phyloP scores from a whole-genome alignment of 92 coral and sea anemone species.

The Parazoanthus swiftii region DNA sequence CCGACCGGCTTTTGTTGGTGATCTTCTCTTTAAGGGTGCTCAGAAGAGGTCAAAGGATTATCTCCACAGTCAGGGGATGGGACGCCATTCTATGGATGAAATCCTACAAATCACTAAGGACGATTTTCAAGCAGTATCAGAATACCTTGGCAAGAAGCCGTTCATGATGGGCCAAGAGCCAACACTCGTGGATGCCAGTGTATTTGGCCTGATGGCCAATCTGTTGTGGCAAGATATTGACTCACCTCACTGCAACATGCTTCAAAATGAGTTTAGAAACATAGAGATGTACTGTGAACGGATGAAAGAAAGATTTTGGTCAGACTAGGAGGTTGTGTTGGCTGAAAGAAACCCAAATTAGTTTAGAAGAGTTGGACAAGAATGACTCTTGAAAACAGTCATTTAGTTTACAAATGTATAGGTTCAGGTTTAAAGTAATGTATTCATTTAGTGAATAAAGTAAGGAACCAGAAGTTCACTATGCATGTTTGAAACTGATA shows the following conservation, averaged over 20 bases:
- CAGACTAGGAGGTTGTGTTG: slow-evolving; percentile 63
- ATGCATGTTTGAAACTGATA: no score
- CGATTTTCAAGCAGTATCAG: slow-evolving; percentile 62
- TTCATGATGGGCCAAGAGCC: slow-evolving; percentile 69
- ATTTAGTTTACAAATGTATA: neutral
- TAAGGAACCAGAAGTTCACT: no score
- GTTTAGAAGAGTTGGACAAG: neutral
- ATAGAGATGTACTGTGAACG: slow-evolving; percentile 55
- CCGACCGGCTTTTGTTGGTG: slow-evolving; percentile 47
- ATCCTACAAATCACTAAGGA: slow-evolving; percentile 53
- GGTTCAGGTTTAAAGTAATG: no score
- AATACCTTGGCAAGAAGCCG: slow-evolving; percentile 45
- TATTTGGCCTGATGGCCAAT: slow-evolving; percentile 66
- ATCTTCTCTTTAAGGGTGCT: slow-evolving; percentile 22
- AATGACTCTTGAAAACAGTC: neutral
- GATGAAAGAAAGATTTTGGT: slow-evolving; percentile 64
- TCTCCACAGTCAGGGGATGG: slow-evolving; percentile 67
- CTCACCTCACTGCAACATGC: slow-evolving; percentile 52
- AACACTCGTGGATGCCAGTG: slow-evolving; percentile 61
- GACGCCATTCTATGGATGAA: slow-evolving; percentile 63
- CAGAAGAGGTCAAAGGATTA: slow-evolving; percentile 35
- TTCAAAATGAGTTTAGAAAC: slow-evolving; percentile 56
- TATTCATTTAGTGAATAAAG: no score
- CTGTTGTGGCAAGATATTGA: slow-evolving; percentile 68
- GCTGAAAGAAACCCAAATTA: slow-evolving; percentile 43